These are phyloP conservation scores for Poeciliopsis turrubarensis DNA, from an alignment of 2,113 vertebrate genomes.

Conservation along the genomic window DNA sequence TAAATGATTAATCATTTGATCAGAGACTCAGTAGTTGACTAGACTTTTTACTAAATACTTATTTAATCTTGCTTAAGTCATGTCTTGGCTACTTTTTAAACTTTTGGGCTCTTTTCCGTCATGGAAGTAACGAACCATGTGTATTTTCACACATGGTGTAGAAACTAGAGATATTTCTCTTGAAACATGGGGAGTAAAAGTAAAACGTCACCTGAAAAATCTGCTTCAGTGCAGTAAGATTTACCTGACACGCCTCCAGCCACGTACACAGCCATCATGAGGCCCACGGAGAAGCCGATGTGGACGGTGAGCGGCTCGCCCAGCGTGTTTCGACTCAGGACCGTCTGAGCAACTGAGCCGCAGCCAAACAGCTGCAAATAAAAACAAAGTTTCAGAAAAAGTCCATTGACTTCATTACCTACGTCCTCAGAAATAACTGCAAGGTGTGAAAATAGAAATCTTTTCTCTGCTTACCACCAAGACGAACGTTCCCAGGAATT, in stretches of 20 bases:
- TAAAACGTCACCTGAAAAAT: too few relatives aligned
- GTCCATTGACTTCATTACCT: background rate
- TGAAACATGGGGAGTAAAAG: too few relatives aligned
- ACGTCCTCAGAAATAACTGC: background rate
- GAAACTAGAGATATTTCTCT: too few relatives aligned
- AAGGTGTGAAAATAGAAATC: background rate
- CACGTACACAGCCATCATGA: slow-evolving; percentile 87
- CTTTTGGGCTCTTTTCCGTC: too few relatives aligned
- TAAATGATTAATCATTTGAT: too few relatives aligned
- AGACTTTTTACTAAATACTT: too few relatives aligned
- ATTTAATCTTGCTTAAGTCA: too few relatives aligned
- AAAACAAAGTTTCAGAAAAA: background rate
- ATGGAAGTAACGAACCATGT: too few relatives aligned
- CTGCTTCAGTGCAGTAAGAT: background rate
- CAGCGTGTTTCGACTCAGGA: slow-evolving; percentile 86
- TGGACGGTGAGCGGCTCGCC: slow-evolving; percentile 84
- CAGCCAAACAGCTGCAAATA: slow-evolving; percentile 83
- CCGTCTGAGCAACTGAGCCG: slow-evolving; percentile 87
- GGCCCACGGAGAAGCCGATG: slow-evolving; percentile 88
- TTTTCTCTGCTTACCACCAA: slow-evolving; percentile 88
- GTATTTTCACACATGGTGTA: too few relatives aligned
- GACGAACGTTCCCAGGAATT: slow-evolving; percentile 93
- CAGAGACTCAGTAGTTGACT: too few relatives aligned
- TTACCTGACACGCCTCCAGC: slow-evolving; percentile 93
- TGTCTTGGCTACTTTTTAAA: too few relatives aligned